phyloP scores from a whole-genome alignment of 2,797 vertebrate genomes.

The Limosa lapponica region DNA sequence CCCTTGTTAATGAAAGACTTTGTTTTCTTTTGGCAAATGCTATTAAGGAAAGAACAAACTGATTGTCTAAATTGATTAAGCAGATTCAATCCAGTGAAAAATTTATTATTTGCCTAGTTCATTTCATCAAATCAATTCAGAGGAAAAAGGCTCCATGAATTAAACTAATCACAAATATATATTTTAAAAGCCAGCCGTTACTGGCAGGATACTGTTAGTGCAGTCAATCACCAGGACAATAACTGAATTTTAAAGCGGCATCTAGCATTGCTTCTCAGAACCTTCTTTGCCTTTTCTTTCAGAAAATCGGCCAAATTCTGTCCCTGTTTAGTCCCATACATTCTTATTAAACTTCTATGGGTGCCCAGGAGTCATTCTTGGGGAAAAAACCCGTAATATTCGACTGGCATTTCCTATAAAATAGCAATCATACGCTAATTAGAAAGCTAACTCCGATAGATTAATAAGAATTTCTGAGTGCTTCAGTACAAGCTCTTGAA shows the following conservation, averaged over 20 bases:
- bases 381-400: neutral
- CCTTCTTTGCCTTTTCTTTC: neutral
- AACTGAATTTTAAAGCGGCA: conserved; percentile 35
- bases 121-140: conserved; percentile 74
- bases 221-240: conserved; percentile 26
- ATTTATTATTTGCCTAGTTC: conserved; percentile 74
- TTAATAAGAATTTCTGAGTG: conserved; percentile 32
- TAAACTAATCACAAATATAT: conserved; percentile 73
- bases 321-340: neutral
- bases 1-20: conserved; percentile 69
- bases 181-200: conserved; percentile 61
- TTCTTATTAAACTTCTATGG: neutral
- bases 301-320: neutral
- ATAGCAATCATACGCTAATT: neutral
- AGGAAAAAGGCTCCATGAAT: conserved; percentile 55
- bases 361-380: neutral
- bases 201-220: neutral
- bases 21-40: conserved; percentile 72
- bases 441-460: neutral
- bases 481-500: neutral
- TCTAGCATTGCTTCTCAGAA: neutral
- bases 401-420: neutral
- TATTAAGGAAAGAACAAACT: conserved; percentile 78
- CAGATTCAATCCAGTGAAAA: conserved; percentile 72
- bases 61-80: conserved; percentile 80